Base-by-base conservation (phyloP, 2,888 invertebrate species). In the Acanthoscelides obtectus region DNA sequence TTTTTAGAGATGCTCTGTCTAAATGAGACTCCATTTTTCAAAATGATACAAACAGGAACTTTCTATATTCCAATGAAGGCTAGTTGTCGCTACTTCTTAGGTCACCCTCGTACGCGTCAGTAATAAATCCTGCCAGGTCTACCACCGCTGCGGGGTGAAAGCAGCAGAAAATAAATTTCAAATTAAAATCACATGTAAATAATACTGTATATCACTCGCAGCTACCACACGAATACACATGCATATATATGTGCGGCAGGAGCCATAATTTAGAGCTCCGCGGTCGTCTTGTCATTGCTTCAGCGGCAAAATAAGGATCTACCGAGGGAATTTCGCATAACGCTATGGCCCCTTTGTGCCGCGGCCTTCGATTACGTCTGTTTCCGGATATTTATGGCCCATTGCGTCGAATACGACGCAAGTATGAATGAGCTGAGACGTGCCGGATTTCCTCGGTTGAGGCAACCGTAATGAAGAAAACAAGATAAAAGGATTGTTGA, bases 161-260 rank as follows among this genome's bases (percentile, higher is more conserved):
- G 45, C 45, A n/a, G n/a, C n/a, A 65, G 70, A 70, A 70, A 73
- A 72, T 70, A 72, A 72, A 72, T 73, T 73, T 73, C 64, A 73
- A 73, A 72, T 73, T 73, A 72, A 73, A 73, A 70, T 73, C 70
- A 70, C 72, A 73, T 73, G 73, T 73, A 73, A 73, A 73, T 73
- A 73, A 73, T 73, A 73, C 73, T 72, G 73, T 73, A 69, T 72
- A 73, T 73, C 73, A 73, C 72, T 70, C 45, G 3, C 8, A 45
- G 45, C 45, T n/a, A n/a, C n/a, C 45, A 12, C 45, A 45, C 45
- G 45, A 45, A 45, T 45, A 45, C 45, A 45, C 45, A 45, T 6
- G 45, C 45, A 45, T 45, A 45, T 45, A 45, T 45, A 45, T 45
- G 17, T 12, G 5, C 45, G 45, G 45, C 12, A 45, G 45, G 45